phyloP scores from a whole-genome alignment of 2,888 invertebrate species.

The Busseola fusca region DNA sequence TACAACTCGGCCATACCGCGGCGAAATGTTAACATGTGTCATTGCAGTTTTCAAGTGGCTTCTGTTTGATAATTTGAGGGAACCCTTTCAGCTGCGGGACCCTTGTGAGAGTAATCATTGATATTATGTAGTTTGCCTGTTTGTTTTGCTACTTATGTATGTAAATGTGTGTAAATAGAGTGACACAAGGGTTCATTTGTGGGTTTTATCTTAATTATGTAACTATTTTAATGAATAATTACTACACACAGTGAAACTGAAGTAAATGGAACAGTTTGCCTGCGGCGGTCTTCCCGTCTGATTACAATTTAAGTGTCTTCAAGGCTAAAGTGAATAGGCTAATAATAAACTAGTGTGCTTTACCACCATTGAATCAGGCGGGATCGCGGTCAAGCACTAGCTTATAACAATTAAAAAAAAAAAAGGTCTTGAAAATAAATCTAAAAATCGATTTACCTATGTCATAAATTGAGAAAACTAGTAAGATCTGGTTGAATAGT shows the following conservation, averaged over 20 bases:
- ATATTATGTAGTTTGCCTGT: slow-evolving; percentile 77
- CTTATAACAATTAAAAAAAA: too few relatives aligned
- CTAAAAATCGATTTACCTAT: neutral
- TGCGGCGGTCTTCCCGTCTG: too few relatives aligned
- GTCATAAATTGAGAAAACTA: too few relatives aligned
- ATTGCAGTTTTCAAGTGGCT: slow-evolving; percentile 86
- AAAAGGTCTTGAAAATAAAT: neutral
- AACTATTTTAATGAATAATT: neutral
- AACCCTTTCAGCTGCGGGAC: slow-evolving; percentile 76
- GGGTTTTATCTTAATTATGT: neutral
- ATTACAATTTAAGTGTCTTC: too few relatives aligned
- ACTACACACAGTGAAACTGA: too few relatives aligned
- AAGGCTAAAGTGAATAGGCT: too few relatives aligned
- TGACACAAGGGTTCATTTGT: neutral
- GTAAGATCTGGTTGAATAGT: neutral
- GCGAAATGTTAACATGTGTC: slow-evolving; percentile 86
- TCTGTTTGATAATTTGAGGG: slow-evolving; percentile 82
- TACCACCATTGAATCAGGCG: too few relatives aligned
- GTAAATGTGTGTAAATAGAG: slow-evolving; percentile 27
- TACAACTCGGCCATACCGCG: slow-evolving; percentile 59
- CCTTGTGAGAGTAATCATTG: slow-evolving; percentile 77
- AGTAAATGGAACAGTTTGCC: too few relatives aligned
- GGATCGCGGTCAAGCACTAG: too few relatives aligned
- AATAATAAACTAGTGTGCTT: too few relatives aligned
- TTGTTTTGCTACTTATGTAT: slow-evolving; percentile 65